These are phyloP conservation scores for Philereme transversata DNA, from an alignment of 2,888 invertebrate genomes.

Conservation along the genomic window DNA sequence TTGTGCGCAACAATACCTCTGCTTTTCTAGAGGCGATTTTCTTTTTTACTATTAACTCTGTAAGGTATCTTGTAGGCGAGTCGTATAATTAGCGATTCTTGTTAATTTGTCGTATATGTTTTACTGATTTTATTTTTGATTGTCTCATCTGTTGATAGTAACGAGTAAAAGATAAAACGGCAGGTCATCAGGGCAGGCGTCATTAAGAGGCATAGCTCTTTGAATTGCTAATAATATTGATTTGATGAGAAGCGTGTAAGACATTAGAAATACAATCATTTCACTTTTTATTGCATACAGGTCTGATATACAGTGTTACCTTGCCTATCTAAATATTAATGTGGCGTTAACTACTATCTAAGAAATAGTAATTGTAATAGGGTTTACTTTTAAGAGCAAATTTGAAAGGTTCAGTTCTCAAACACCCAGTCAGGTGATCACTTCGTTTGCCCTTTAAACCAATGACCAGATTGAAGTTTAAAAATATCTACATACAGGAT, in stretches of 20 bases:
- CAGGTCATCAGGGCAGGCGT: conserved; percentile 43
- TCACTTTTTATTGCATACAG: conserved; percentile 35
- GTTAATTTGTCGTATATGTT: conserved; percentile 26
- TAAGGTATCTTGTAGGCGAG: conserved; percentile 8
- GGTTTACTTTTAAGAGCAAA: too few relatives aligned
- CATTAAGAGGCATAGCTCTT: conserved; percentile 40
- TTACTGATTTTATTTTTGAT: conserved; percentile 33
- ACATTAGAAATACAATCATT: conserved; percentile 49
- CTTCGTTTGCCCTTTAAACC: too few relatives aligned
- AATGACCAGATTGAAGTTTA: too few relatives aligned
- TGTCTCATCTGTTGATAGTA: conserved; percentile 32
- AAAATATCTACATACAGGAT: too few relatives aligned
- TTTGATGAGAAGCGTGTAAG: conserved; percentile 51
- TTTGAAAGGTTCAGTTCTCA: too few relatives aligned
- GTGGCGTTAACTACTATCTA: too few relatives aligned
- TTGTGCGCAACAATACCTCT: conserved; percentile 42
- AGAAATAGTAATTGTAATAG: too few relatives aligned
- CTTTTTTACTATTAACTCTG: conserved; percentile 20
- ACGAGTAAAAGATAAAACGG: conserved; percentile 31
- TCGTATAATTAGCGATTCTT: conserved; percentile 34
- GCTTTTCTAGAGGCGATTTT: conserved; percentile 17
- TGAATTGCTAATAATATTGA: conserved; percentile 49
- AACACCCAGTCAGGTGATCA: too few relatives aligned
- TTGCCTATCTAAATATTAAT: too few relatives aligned
- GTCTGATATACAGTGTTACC: neutral